A percentile compares a stretch with the other conserved stretches of the same genome.
Conservation (phyloP, 2,113 vertebrate species). For the Cyprinodon variegatus region DNA sequence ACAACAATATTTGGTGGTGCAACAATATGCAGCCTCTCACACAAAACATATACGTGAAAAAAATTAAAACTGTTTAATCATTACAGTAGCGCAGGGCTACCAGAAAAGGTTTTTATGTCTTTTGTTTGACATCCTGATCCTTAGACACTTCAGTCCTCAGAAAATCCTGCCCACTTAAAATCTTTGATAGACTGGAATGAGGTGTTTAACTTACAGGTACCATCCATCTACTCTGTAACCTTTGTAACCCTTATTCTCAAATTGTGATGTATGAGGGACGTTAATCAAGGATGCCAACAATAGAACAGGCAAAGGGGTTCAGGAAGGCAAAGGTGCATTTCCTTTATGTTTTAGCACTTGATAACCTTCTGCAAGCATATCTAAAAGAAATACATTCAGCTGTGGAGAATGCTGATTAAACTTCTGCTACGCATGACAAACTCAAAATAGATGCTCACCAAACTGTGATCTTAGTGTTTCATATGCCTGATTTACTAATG, state of each 20-base stretch:
- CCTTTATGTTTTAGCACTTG: conserved; percentile 11
- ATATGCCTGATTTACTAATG: not conserved
- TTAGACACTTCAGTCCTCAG: not conserved
- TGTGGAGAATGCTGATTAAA: conserved; percentile 38
- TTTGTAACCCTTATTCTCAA: not conserved
- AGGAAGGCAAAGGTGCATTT: not conserved
- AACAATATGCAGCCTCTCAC: too few species aligned
- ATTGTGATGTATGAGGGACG: not conserved
- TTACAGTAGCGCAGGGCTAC: too few species aligned
- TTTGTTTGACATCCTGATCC: not conserved
- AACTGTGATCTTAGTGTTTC: conserved; percentile 4
- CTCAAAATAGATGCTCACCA: conserved; percentile 34
- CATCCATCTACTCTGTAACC: not conserved
- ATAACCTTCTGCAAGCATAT: conserved; percentile 23
- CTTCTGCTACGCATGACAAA: conserved; percentile 31
- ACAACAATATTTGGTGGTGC: too few species aligned
- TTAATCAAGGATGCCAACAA: not conserved
- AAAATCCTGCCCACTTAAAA: not conserved
- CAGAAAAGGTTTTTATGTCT: not conserved
- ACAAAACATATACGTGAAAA: too few species aligned
- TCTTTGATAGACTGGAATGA: not conserved
- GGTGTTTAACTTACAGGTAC: not conserved
- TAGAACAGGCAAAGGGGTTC: not conserved
- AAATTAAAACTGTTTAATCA: too few species aligned
- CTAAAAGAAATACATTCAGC: conserved; percentile 21